A percentile compares a stretch with the other conserved stretches of the same genome.
Conservation (phyloP, 1,140 invertebrate genomes). For the Drosophila rhopaloa region DNA sequence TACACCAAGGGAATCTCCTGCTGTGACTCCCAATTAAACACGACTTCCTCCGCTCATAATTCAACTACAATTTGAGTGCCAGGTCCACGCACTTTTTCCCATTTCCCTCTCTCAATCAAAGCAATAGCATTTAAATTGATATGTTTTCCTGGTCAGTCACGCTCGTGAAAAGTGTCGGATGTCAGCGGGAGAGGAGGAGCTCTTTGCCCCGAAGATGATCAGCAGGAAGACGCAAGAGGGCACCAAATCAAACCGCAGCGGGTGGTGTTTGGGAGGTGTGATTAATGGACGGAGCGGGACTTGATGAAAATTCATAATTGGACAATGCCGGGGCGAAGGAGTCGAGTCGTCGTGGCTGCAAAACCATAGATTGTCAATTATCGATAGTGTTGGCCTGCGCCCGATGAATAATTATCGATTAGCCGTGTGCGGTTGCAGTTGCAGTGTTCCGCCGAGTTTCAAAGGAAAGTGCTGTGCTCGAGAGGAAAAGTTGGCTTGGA, state of each 20-base stretch:
- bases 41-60: conserved; percentile 27
- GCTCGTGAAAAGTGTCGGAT: conserved; percentile 35
- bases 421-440: conserved; percentile 49
- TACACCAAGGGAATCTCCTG: conserved; percentile 1
- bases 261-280: conserved; percentile 35
- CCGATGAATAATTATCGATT: conserved; percentile 82
- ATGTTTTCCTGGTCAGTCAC: conserved; percentile 47
- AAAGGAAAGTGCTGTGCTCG: conserved; percentile 32
- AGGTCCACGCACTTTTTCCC: conserved; percentile 24
- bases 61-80: conserved; percentile 23
- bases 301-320: conserved; percentile 53
- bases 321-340: conserved; percentile 12
- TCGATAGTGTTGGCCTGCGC: conserved; percentile 68
- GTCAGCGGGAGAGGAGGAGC: conserved; percentile 23
- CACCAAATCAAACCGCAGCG: conserved; percentile 44
- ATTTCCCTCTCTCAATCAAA: conserved; percentile 24
- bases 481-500: conserved; percentile 56
- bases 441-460: conserved; percentile 3
- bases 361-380: conserved; percentile 76
- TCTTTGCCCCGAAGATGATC: conserved; percentile 9
- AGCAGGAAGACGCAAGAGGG: conserved; percentile 31
- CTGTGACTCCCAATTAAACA: conserved; percentile 23
- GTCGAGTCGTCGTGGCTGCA: conserved; percentile 4
- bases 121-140: conserved; percentile 43
- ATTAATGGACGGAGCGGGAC: conserved; percentile 33